phyloP scores from a whole-genome alignment of 1,140 invertebrate species.

The Melitaea cinxia region DNA sequence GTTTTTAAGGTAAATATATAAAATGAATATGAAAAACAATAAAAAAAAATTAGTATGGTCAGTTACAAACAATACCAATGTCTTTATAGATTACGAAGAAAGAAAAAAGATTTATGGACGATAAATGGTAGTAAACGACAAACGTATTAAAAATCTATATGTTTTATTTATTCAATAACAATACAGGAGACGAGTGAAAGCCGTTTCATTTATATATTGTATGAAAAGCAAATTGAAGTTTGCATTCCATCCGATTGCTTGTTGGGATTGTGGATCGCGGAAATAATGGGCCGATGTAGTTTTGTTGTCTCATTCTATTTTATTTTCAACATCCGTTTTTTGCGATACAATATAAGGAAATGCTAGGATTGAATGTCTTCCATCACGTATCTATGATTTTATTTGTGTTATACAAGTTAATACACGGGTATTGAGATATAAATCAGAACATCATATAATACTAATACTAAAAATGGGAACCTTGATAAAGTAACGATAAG shows the following conservation, averaged over 20 bases:
- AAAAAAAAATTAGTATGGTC: no score
- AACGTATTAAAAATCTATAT: neutral
- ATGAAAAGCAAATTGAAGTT: conserved; percentile 42
- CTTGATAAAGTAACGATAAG: no score
- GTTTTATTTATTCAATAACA: neutral
- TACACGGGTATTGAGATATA: no score
- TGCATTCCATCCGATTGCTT: conserved; percentile 41
- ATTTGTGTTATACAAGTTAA: no score
- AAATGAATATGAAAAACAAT: no score
- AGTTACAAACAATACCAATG: no score
- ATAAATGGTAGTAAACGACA: neutral
- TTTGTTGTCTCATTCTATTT: conserved; percentile 36
- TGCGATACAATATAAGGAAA: conserved; percentile 27
- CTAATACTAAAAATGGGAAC: no score
- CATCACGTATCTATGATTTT: neutral
- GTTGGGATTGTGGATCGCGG: conserved; percentile 35
- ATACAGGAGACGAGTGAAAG: conserved; percentile 24
- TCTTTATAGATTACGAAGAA: no score
- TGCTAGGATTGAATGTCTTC: conserved; percentile 7
- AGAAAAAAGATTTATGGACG: neutral
- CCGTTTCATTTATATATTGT: conserved; percentile 39
- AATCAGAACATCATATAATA: no score
- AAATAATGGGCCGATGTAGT: conserved; percentile 35
- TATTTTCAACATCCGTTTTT: conserved; percentile 29
- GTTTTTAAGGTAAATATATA: no score